These are phyloP conservation scores for Cassiopea xamachana DNA, from an alignment of 30 jellyfish, hydroid and myxozoan genomes.

Conservation along the genomic window DNA sequence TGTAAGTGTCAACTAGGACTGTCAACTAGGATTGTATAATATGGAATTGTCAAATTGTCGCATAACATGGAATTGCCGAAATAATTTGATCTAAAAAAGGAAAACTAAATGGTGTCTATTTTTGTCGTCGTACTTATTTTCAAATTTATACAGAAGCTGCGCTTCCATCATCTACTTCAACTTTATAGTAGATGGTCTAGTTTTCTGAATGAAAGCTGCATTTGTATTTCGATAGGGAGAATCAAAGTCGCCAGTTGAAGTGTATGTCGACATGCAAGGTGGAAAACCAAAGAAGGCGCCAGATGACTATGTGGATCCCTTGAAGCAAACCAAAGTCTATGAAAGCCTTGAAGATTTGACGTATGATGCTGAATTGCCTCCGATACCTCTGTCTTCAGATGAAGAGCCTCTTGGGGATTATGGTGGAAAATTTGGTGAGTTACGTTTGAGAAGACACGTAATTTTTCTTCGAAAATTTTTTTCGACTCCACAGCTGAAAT, in stretches of 20 bases:
- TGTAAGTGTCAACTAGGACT: too few species aligned
- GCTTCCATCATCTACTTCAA: too few species aligned
- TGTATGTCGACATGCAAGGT: slow-evolving; percentile 66
- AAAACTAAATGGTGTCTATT: too few species aligned
- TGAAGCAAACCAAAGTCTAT: background rate
- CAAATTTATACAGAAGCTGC: too few species aligned
- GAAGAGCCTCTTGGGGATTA: slow-evolving; percentile 51
- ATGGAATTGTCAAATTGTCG: too few species aligned
- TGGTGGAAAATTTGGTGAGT: background rate
- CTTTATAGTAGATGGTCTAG: too few species aligned
- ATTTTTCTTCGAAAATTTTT: too few species aligned
- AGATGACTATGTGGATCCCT: slow-evolving; percentile 48
- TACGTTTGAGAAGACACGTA: background rate
- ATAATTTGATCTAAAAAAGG: too few species aligned
- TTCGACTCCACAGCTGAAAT: too few species aligned
- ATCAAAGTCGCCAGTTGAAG: slow-evolving; percentile 35
- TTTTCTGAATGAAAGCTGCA: background rate
- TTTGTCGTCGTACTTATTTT: too few species aligned
- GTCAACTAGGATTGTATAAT: too few species aligned
- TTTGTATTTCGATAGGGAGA: background rate
- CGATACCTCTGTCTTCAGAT: slow-evolving; percentile 59
- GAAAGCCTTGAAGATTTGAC: slow-evolving; percentile 29
- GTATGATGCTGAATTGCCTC: slow-evolving; percentile 69
- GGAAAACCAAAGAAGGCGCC: slow-evolving; percentile 1
- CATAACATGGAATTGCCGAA: too few species aligned